These are phyloP conservation scores for Smittia aterrima DNA, from an alignment of 2,888 invertebrate species.

Conservation along the genomic window DNA sequence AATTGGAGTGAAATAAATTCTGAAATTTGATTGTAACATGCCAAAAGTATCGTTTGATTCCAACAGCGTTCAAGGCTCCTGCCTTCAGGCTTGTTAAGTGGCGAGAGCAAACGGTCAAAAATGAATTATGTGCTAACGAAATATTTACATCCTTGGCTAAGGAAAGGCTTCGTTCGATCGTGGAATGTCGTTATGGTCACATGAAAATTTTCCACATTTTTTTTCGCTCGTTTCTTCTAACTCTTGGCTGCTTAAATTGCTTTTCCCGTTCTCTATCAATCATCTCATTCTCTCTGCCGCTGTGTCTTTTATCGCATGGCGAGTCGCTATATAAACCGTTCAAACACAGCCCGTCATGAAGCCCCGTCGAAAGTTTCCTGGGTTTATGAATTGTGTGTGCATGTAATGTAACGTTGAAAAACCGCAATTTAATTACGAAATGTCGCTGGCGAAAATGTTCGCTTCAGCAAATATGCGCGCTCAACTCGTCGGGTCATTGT, in stretches of 20 bases:
- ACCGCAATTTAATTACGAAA: slow-evolving; percentile 33
- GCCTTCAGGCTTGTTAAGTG: too few relatives aligned
- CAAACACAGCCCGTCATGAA: neutral
- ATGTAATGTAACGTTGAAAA: slow-evolving; percentile 6
- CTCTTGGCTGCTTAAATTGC: slow-evolving; percentile 1
- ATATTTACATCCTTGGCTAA: too few relatives aligned
- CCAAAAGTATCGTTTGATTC: neutral
- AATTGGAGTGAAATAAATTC: neutral
- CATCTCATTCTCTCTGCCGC: neutral
- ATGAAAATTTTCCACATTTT: neutral
- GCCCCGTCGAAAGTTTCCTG: too few relatives aligned
- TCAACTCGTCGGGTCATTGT: slow-evolving; percentile 1
- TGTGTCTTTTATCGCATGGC: neutral
- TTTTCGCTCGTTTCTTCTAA: too few relatives aligned
- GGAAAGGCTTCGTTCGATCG: neutral
- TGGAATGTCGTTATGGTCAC: neutral
- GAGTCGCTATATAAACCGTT: slow-evolving; percentile 1
- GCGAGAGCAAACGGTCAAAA: too few relatives aligned
- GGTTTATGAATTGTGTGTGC: neutral
- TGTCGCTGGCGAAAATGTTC: neutral
- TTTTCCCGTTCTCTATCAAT: slow-evolving; percentile 32
- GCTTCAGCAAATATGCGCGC: neutral
- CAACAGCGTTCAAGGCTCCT: too few relatives aligned
- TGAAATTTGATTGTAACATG: neutral
- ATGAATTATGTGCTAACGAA: too few relatives aligned